Conservation (phyloP, 2,888 invertebrate species). For the Ceratothoa steindachneri region DNA sequence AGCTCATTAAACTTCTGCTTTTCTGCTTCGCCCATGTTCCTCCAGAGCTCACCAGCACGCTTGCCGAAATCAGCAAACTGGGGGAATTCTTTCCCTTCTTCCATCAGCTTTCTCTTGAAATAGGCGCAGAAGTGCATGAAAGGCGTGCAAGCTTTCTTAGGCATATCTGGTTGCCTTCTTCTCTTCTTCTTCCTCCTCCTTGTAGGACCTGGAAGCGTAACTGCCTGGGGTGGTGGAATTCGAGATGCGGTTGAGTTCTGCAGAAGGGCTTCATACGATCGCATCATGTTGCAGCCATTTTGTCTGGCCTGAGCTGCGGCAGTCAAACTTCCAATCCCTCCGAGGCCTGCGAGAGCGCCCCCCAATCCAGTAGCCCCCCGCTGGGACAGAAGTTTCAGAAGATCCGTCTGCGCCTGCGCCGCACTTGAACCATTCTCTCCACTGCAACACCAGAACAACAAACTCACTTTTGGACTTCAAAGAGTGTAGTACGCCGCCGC, state of each 20-base stretch:
- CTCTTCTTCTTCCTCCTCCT: constrained; percentile 47
- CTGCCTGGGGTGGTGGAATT: constrained; percentile 40
- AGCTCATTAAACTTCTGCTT: constrained; percentile 45
- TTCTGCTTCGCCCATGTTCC: constrained; percentile 46
- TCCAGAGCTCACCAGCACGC: constrained; percentile 45
- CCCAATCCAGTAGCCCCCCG: constrained; percentile 36
- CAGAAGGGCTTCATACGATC: constrained; percentile 43
- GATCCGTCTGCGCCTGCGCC: constrained; percentile 46
- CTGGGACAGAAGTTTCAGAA: constrained; percentile 45
- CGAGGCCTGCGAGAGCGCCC: constrained; percentile 37
- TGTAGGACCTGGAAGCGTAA: constrained; percentile 44
- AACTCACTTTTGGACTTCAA: constrained; percentile 8
- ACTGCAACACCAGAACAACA: constrained; percentile 46
- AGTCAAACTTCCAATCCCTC: constrained; percentile 39
- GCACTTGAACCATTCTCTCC: constrained; percentile 47
- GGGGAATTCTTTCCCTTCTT: constrained; percentile 47
- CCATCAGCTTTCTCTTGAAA: constrained; percentile 47
- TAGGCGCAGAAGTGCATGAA: constrained; percentile 48
- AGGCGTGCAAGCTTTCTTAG: constrained; percentile 47
- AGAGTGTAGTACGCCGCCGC: background rate
- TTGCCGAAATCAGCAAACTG: constrained; percentile 48
- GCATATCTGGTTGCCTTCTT: constrained; percentile 48
- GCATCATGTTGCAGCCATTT: constrained; percentile 42
- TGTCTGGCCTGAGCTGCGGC: constrained; percentile 44
- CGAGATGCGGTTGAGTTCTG: constrained; percentile 33